A percentile compares a stretch with the other conserved stretches of the same genome.
Evolutionary conservation across 2,888 invertebrate genomes (phyloP).

Genomic region (Heliconius hortense): DNA sequence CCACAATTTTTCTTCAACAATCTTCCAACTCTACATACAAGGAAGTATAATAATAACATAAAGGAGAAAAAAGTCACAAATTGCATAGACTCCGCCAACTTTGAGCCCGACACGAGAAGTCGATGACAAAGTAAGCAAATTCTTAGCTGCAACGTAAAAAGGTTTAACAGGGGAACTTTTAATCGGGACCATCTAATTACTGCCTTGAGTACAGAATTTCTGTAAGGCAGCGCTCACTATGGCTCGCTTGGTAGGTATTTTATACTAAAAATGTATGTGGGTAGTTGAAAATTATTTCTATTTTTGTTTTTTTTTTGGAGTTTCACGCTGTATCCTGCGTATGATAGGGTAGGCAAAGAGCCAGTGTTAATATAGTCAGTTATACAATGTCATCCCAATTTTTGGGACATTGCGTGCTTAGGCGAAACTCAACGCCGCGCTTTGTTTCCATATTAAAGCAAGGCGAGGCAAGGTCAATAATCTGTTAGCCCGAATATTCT

Average conservation of each 20-base stretch:
- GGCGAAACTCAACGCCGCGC: too few relatives aligned
- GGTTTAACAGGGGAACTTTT: slow-evolving; percentile 77
- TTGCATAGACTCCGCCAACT: slow-evolving; percentile 24
- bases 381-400: too few relatives aligned
- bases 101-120: slow-evolving; percentile 45
- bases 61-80: slow-evolving; percentile 23
- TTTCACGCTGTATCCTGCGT: too few relatives aligned
- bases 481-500: too few relatives aligned
- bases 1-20: not conserved
- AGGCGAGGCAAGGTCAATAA: too few relatives aligned
- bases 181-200: slow-evolving; percentile 66
- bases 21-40: slow-evolving; percentile 17
- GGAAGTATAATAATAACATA: slow-evolving; percentile 10
- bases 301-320: too few relatives aligned
- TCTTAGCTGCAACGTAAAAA: slow-evolving; percentile 71
- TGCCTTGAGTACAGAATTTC: slow-evolving; percentile 29
- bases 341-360: too few relatives aligned
- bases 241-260: not conserved
- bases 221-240: slow-evolving; percentile 27
- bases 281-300: too few relatives aligned
- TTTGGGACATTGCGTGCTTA: too few relatives aligned
- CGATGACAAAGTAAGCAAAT: slow-evolving; percentile 67
- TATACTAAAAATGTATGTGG: not conserved
- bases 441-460: too few relatives aligned
- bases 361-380: too few relatives aligned